Evolutionary conservation across 2,797 vertebrate genomes (phyloP).

Genomic region (Lophius americanus): DNA sequence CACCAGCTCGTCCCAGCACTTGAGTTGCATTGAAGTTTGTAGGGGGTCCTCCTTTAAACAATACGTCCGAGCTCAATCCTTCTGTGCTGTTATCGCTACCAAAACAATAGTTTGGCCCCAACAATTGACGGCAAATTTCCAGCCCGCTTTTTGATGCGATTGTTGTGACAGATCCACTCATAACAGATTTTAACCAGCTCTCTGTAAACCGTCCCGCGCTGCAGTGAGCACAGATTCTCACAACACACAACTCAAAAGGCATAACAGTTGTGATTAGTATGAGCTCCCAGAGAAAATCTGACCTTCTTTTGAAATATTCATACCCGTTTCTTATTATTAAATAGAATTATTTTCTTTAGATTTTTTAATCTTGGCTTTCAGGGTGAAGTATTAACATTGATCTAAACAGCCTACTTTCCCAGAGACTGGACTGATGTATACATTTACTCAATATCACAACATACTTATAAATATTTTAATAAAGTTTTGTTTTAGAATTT

Average conservation of each 20-base stretch:
- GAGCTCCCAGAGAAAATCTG: slow-evolving; percentile 40
- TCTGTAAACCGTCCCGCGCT: slow-evolving; percentile 45
- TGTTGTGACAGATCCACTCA: slow-evolving; percentile 72
- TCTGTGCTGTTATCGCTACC: slow-evolving; percentile 64
- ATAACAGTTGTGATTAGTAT: slow-evolving; percentile 32
- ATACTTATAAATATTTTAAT: no score
- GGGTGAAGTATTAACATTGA: slow-evolving; percentile 27
- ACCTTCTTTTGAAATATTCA: slow-evolving; percentile 50
- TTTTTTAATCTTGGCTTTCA: slow-evolving; percentile 35
- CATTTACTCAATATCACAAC: not conserved
- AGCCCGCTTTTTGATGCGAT: slow-evolving; percentile 70
- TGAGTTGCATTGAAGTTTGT: slow-evolving; percentile 31
- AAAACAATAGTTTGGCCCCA: slow-evolving; percentile 67
- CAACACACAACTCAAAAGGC: slow-evolving; percentile 24
- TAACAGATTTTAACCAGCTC: slow-evolving; percentile 49
- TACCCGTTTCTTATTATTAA: slow-evolving; percentile 23
- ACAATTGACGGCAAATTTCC: slow-evolving; percentile 59
- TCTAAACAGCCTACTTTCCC: slow-evolving; percentile 41
- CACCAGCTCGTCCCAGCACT: slow-evolving; percentile 30
- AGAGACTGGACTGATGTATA: not conserved
- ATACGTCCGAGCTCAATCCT: slow-evolving; percentile 47
- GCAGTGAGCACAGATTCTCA: slow-evolving; percentile 48
- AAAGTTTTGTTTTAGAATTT: no score
- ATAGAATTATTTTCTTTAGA: slow-evolving; percentile 21
- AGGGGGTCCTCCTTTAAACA: slow-evolving; percentile 69